Conservation (phyloP, 2,797 vertebrate species). For the Gymnopithys bicolor region DNA sequence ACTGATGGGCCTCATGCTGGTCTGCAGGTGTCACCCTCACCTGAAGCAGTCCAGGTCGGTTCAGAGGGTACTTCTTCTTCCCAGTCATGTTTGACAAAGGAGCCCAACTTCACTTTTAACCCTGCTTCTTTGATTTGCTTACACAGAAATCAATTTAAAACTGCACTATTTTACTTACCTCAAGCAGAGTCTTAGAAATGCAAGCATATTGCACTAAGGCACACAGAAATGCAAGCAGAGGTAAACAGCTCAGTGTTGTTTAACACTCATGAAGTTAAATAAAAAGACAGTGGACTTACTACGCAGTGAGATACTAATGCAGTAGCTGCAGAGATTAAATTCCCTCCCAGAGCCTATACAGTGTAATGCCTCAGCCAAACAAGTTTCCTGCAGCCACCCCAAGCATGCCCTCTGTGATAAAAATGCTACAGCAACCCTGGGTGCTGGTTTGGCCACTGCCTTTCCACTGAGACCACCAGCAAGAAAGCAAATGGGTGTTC, state of each 20-base stretch:
- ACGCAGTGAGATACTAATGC: neutral
- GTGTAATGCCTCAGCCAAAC: neutral
- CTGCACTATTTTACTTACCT: neutral
- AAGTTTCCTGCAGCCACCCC: neutral
- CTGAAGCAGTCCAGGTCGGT: neutral
- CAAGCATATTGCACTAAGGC: neutral
- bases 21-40: neutral
- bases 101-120: neutral
- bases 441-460: neutral
- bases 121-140: neutral
- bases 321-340: neutral
- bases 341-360: neutral
- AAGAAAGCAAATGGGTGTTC: neutral
- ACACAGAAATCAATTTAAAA: neutral
- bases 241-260: neutral
- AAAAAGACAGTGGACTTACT: neutral
- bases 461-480: neutral
- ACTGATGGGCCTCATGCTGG: neutral
- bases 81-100: neutral
- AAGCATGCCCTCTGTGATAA: neutral
- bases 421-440: neutral
- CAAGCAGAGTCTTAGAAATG: neutral
- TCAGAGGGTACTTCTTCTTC: neutral
- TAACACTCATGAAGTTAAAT: neutral
- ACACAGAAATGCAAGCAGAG: neutral